Conservation (phyloP, 1,140 invertebrate species). For the Heliconius himera region DNA sequence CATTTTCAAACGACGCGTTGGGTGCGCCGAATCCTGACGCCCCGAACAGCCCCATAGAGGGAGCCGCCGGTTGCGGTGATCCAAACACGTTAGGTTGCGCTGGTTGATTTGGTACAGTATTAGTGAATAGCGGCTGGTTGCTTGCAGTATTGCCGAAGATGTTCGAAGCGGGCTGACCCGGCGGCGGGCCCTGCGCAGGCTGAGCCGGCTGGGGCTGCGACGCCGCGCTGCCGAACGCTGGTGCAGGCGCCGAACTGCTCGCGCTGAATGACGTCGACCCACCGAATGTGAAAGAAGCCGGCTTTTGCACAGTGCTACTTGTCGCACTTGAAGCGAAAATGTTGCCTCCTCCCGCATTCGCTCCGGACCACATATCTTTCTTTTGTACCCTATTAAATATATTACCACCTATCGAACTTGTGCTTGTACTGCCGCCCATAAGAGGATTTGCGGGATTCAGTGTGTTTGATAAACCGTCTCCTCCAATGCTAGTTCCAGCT, state of each 20-base stretch:
- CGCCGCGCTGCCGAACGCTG: slow-evolving; percentile 46
- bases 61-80: slow-evolving; percentile 38
- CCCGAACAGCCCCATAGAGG: slow-evolving; percentile 55
- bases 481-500: slow-evolving; percentile 10
- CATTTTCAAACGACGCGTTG: slow-evolving; percentile 54
- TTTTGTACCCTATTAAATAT: slow-evolving; percentile 39
- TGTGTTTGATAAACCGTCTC: slow-evolving; percentile 38
- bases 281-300: slow-evolving; percentile 48
- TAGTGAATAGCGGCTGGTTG: not conserved
- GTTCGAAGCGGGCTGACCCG: slow-evolving; percentile 25
- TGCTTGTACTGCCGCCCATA: not conserved
- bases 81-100: slow-evolving; percentile 53
- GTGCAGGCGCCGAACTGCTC: slow-evolving; percentile 26
- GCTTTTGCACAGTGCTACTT: slow-evolving; percentile 42
- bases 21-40: slow-evolving; percentile 51
- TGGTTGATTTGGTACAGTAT: slow-evolving; percentile 8
- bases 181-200: not conserved
- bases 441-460: slow-evolving; percentile 31
- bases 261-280: slow-evolving; percentile 39
- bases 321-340: slow-evolving; percentile 44
- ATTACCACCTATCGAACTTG: not conserved
- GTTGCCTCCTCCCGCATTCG: slow-evolving; percentile 36
- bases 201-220: slow-evolving; percentile 22
- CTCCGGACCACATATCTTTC: slow-evolving; percentile 52
- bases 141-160: slow-evolving; percentile 40